phyloP scores from a whole-genome alignment of 1,140 invertebrate species.

The Luehdorfia chinensis region DNA sequence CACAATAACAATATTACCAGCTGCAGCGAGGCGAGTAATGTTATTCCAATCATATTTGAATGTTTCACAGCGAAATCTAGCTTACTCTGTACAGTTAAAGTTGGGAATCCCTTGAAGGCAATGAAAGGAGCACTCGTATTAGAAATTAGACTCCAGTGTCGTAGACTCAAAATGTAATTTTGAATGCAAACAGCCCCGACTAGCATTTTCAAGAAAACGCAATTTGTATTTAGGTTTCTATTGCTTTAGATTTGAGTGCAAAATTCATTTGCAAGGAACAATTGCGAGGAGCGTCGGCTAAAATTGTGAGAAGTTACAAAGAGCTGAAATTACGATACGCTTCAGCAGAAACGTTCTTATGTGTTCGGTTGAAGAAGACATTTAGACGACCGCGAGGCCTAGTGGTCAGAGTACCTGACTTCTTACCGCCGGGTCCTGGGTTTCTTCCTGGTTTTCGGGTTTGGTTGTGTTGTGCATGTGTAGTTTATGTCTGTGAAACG shows the following conservation, averaged over 20 bases:
- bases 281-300: no score
- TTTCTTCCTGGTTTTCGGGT: no score
- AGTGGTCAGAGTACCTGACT: no score
- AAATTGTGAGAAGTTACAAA: no score
- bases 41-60: constrained; percentile 15
- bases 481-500: no score
- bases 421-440: no score
- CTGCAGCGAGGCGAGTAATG: constrained; percentile 14
- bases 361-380: no score
- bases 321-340: no score
- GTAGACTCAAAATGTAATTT: constrained; percentile 12
- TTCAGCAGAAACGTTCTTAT: no score
- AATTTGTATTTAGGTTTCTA: constrained; percentile 16
- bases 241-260: constrained; percentile 7
- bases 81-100: not conserved
- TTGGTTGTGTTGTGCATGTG: no score
- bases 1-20: constrained; percentile 16
- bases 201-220: constrained; percentile 13
- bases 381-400: no score
- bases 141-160: constrained; percentile 14
- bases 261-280: not conserved
- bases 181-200: constrained; percentile 7
- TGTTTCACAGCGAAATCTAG: not conserved
- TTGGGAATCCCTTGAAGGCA: not conserved
- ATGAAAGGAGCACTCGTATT: constrained; percentile 2